Conservation (phyloP, 2,797 vertebrate genomes). For the Morelia viridis region DNA sequence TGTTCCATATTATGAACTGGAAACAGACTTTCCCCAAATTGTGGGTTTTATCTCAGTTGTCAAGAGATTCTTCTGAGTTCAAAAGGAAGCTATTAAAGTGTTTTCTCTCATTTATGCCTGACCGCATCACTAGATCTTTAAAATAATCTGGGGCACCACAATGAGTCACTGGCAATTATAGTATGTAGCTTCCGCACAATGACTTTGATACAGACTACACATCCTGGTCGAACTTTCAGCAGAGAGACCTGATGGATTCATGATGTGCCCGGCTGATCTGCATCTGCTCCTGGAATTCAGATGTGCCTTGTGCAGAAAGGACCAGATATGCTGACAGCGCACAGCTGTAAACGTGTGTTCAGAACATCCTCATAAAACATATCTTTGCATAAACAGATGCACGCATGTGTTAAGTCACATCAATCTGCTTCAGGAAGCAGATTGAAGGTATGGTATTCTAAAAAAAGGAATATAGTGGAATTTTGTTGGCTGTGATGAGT, state of each 20-base stretch:
- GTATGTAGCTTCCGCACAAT: neutral
- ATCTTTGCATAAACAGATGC: neutral
- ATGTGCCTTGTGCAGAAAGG: neutral
- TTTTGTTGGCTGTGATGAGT: no score
- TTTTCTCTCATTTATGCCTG: conserved; percentile 5
- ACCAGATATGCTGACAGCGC: neutral
- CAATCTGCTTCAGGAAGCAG: neutral
- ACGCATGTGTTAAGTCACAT: neutral
- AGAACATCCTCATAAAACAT: neutral
- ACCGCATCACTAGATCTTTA: conserved; percentile 6
- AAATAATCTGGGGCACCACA: conserved; percentile 8
- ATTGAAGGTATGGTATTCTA: neutral
- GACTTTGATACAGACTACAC: neutral
- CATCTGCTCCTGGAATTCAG: neutral
- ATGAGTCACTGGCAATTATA: conserved; percentile 3
- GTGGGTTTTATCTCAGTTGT: neutral
- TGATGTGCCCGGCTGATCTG: neutral
- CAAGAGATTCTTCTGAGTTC: neutral
- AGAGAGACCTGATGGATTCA: neutral
- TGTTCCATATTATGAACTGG: neutral
- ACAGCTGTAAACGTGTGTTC: neutral
- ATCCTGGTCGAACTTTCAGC: neutral
- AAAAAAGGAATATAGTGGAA: no score
- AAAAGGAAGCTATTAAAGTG: neutral
- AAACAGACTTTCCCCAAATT: neutral